A percentile compares a stretch with the other conserved stretches of the same genome.
These are phyloP conservation scores for Potorous gilbertii DNA, from an alignment of 2,797 vertebrate species.

Conservation along the genomic window DNA sequence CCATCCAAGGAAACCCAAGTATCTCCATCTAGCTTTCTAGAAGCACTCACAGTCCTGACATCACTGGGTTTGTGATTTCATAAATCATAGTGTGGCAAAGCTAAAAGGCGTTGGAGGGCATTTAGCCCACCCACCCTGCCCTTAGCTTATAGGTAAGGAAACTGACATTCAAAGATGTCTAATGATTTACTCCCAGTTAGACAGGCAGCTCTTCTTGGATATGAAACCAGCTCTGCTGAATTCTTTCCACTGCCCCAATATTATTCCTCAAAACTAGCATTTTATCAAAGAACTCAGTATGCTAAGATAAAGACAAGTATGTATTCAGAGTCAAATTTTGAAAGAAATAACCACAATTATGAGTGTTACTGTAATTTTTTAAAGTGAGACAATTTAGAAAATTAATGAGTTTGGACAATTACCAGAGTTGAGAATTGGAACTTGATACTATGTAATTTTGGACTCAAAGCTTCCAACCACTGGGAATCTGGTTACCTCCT, in stretches of 20 bases:
- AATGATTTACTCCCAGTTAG: background rate
- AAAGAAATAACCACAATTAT: background rate
- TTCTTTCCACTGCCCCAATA: background rate
- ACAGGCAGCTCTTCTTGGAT: background rate
- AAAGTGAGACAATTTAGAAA: background rate
- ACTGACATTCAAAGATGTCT: background rate
- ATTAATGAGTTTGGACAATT: background rate
- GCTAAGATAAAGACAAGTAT: background rate
- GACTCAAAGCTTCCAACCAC: background rate
- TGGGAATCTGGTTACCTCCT: background rate
- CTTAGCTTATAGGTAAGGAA: background rate
- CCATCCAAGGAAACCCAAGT: background rate
- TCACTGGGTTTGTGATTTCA: slow-evolving; percentile 1
- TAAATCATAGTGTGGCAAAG: background rate
- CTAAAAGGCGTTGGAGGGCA: background rate
- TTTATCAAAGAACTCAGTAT: background rate
- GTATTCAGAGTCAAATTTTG: background rate
- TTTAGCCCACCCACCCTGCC: background rate
- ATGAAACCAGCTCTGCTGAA: background rate
- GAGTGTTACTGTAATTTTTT: background rate
- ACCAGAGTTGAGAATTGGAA: background rate
- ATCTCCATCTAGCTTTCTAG: background rate
- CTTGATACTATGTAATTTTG: background rate
- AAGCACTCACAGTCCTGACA: background rate
- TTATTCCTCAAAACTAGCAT: background rate